Base-by-base conservation (phyloP, 2,888 invertebrate genomes). In the Sphinx pinastri region DNA sequence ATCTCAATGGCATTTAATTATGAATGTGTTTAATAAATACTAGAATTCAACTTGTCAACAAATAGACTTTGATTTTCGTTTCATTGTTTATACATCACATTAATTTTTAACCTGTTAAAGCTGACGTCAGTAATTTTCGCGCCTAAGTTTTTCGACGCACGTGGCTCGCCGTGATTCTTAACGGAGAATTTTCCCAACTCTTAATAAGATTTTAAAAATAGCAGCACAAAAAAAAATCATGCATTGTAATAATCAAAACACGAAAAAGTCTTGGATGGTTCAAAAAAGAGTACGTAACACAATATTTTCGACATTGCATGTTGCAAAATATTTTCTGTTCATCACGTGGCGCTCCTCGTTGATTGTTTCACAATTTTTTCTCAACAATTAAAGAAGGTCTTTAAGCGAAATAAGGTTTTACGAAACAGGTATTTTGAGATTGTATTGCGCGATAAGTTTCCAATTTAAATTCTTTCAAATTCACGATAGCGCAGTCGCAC, bases 311-410 rank as follows among this genome's bases (percentile, higher is more conserved):
- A 45, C n/a, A 4, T 60, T 10, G n/a, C 38, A 3, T 16, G 7
- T 45, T 45, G 60, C 60, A 60, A 19, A 57, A 31, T n/a, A 38
- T 63, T 60, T 63, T 63, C 47, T 10, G 8, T 38, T 8, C 51
- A 57, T 31, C 25, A 57, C 57, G 57, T 19, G 7, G 12, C 47
- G 63, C n/a, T 19, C 8, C 12, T 49, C 10, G 13, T 13, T 8
- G 38, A 49, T 63, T 49, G 63, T 47, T 19, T 16, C 3, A 12
- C 19, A 16, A 0, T n/a, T n/a, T 49, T 16, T 63, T 63, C 47
- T 19, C 6, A 7, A 16, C 16, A 16, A 63, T 19, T 49, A 19
- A 13, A 2, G 49, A 49, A 19, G 47, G 49, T 49, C 7, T 47
- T 63, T 63, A 19, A 63, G 3, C 14, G 13, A 47, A 38, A 12